Conservation (phyloP, 2,113 vertebrate species). For the Herpetotheres cachinnans region DNA sequence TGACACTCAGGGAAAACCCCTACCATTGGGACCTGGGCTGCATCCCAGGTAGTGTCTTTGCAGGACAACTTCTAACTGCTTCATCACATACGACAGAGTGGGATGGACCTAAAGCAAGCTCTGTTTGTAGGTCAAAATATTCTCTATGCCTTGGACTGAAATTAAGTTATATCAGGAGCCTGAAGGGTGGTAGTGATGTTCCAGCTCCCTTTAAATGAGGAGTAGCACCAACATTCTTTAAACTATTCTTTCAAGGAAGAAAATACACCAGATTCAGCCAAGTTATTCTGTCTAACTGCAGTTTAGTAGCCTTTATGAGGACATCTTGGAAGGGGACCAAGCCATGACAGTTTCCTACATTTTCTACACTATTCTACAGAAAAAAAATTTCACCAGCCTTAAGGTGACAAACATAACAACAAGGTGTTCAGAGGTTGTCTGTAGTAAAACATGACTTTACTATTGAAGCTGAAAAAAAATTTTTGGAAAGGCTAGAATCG, state of each 20-base stretch:
- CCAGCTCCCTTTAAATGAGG: neutral
- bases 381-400: neutral
- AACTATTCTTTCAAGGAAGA: neutral
- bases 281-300: neutral
- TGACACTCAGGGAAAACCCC: neutral
- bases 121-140: neutral
- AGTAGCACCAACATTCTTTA: neutral
- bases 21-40: neutral
- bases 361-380: neutral
- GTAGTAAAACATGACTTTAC: neutral
- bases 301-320: neutral
- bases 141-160: neutral
- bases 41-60: neutral
- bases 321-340: neutral
- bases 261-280: neutral
- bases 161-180: neutral
- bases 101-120: neutral
- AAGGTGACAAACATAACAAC: neutral
- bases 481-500: neutral
- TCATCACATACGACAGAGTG: neutral
- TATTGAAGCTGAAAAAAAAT: neutral
- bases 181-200: neutral
- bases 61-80: neutral
- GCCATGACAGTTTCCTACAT: neutral
- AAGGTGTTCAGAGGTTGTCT: neutral